Conservation (phyloP, 1,140 invertebrate species). For the Anastrepha obliqua region DNA sequence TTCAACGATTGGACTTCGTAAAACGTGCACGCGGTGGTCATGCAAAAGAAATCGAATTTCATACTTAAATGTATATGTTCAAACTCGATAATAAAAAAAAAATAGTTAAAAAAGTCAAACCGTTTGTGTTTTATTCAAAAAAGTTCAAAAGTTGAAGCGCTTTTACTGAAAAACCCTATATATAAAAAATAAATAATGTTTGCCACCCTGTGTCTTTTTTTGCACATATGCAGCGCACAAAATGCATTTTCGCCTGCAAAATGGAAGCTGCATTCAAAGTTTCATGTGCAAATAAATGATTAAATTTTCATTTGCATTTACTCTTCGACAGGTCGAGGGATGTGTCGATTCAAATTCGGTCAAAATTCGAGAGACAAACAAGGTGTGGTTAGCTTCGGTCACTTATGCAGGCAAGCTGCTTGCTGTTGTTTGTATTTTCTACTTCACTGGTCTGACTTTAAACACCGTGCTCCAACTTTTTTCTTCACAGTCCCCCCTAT, state of each 20-base stretch:
- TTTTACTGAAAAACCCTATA: too few species aligned
- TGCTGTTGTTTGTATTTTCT: too few species aligned
- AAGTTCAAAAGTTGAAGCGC: background rate
- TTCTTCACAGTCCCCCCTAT: too few species aligned
- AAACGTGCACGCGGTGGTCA: too few species aligned
- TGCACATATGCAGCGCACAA: background rate
- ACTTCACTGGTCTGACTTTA: too few species aligned
- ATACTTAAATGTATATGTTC: background rate
- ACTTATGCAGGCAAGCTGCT: background rate
- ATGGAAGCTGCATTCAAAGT: background rate
- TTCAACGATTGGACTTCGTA: too few species aligned
- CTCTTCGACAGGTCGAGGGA: background rate
- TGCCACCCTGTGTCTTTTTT: background rate
- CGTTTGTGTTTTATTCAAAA: background rate
- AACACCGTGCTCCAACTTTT: too few species aligned
- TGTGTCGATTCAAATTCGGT: background rate
- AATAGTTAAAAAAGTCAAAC: background rate
- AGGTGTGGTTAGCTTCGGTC: background rate
- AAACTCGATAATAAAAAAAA: too few species aligned
- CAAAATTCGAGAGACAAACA: constrained; percentile 24
- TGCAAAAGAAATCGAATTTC: too few species aligned
- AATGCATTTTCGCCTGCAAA: constrained; percentile 9
- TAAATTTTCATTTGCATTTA: background rate
- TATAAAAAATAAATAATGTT: too few species aligned
- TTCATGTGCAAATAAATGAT: background rate